Evolutionary conservation across 2,888 invertebrate species (phyloP).

Genomic region (Eucera pruinosa): DNA sequence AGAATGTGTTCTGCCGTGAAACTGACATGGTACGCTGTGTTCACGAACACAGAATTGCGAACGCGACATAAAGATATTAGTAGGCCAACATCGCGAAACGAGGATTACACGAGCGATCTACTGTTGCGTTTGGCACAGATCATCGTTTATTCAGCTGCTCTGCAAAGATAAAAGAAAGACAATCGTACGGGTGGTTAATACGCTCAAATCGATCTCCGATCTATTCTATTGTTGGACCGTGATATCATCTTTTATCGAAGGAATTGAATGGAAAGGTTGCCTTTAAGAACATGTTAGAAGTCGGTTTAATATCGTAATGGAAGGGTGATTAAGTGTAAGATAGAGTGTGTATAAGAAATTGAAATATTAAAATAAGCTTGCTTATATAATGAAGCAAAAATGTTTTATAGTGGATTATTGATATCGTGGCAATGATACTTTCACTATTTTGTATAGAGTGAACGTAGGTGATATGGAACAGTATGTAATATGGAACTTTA

Average conservation of each 20-base stretch:
- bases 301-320: not conserved
- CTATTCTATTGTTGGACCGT: conserved; percentile 12
- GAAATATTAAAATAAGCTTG: too few relatives aligned
- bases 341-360: too few relatives aligned
- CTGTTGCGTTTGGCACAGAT: conserved; percentile 52
- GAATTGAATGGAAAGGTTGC: not conserved
- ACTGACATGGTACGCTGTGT: conserved; percentile 20
- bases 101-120: conserved; percentile 28
- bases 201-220: conserved; percentile 8
- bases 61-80: conserved; percentile 47
- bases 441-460: too few relatives aligned
- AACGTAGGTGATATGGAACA: too few relatives aligned
- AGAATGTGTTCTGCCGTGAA: conserved; percentile 20
- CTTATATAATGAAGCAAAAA: too few relatives aligned
- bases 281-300: not conserved
- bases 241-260: conserved; percentile 4
- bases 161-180: conserved; percentile 26
- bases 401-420: too few relatives aligned
- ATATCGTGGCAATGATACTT: too few relatives aligned
- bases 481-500: too few relatives aligned
- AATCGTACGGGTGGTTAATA: conserved; percentile 24
- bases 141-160: conserved; percentile 45
- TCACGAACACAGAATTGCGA: conserved; percentile 4
- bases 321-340: too few relatives aligned
- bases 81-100: conserved; percentile 23